Percentiles rank a stretch among this genome's conserved stretches.
These are phyloP conservation scores for Sminthurides bifidus DNA, from an alignment of 1,140 invertebrate species.

Conservation along the genomic window DNA sequence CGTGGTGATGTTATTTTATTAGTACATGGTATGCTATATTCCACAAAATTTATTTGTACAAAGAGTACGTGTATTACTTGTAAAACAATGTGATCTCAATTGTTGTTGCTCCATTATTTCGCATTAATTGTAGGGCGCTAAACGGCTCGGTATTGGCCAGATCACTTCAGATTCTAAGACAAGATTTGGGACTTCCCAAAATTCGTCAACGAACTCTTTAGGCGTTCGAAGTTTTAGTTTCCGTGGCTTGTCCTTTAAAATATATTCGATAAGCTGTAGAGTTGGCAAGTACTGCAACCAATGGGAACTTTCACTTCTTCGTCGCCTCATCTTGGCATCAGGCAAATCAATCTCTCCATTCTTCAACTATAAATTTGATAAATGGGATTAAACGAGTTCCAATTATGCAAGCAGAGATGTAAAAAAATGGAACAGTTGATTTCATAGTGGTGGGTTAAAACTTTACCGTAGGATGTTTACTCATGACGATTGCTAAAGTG, in stretches of 20 bases:
- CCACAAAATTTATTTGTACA: no score
- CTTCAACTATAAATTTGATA: neutral
- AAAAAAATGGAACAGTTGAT: neutral
- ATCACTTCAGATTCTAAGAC: constrained; percentile 7
- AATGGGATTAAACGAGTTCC: neutral
- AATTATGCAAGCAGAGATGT: neutral
- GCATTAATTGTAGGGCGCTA: constrained; percentile 23
- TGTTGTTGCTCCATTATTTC: no score
- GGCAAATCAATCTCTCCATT: neutral
- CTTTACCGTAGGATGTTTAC: constrained; percentile 6
- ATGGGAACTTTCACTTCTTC: neutral
- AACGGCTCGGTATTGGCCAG: constrained; percentile 17
- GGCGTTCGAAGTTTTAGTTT: constrained; percentile 12
- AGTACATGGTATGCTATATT: no score
- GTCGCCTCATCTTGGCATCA: constrained; percentile 1
- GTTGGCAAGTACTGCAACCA: constrained; percentile 9
- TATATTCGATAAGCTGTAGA: constrained; percentile 5
- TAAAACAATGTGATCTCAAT: no score
- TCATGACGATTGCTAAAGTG: constrained; percentile 10
- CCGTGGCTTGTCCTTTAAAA: constrained; percentile 3
- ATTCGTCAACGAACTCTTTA: constrained; percentile 5
- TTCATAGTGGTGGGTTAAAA: neutral
- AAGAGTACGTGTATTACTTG: no score
- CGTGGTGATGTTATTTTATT: no score
- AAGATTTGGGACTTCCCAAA: constrained; percentile 8